phyloP scores from a whole-genome alignment of 92 coral and sea anemone genomes.

The Phenganax stokvisi region DNA sequence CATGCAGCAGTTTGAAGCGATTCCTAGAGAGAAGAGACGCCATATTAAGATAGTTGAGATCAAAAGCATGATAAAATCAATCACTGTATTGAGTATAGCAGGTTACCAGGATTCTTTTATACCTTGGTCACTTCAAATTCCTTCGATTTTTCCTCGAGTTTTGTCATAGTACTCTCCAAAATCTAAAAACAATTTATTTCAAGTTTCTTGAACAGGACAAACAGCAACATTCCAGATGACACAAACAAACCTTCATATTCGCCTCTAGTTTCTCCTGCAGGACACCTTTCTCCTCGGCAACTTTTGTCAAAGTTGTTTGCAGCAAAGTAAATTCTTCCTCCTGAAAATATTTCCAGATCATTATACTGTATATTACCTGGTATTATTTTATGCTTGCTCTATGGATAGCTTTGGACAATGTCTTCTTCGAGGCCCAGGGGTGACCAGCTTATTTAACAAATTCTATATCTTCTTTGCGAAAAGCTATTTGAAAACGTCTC shows the following conservation, averaged over 20 bases:
- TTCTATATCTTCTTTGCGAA: neutral
- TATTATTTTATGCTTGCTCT: neutral
- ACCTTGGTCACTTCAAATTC: conserved; percentile 42
- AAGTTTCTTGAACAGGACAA: neutral
- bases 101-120: too few species aligned
- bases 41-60: neutral
- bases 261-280: conserved; percentile 24
- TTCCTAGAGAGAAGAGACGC: conserved; percentile 46
- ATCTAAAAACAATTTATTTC: conserved; percentile 4
- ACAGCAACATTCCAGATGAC: neutral
- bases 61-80: neutral
- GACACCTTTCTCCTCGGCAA: conserved; percentile 37
- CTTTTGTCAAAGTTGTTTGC: conserved; percentile 16
- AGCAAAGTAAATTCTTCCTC: neutral
- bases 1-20: conserved; percentile 54
- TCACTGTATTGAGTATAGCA: too few species aligned
- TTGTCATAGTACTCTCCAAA: conserved; percentile 26
- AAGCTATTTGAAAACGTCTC: neutral
- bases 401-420: neutral
- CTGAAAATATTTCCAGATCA: neutral
- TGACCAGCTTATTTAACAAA: neutral
- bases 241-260: conserved; percentile 5
- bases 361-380: neutral
- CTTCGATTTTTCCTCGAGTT: conserved; percentile 24
- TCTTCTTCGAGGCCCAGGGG: neutral